A percentile compares a stretch with the other conserved stretches of the same genome.
Evolutionary conservation across 53 echinoderm and acorn worm species (phyloP).

Genomic region (Astropecten irregularis): DNA sequence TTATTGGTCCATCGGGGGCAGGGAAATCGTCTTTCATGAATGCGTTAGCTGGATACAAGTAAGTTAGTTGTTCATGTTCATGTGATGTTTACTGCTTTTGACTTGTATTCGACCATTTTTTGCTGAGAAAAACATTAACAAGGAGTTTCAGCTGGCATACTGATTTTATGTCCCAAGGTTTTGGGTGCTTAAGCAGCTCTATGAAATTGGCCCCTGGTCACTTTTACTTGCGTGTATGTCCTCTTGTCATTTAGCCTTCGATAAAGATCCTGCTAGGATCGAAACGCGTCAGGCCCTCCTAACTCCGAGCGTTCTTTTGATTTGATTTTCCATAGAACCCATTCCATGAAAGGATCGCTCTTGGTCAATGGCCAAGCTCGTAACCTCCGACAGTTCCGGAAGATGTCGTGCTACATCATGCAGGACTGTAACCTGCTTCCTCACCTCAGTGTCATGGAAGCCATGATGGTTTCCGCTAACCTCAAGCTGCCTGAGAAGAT

Average conservation of each 20-base stretch:
- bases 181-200: no score
- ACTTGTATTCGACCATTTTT: no score
- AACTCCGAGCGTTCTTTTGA: no score
- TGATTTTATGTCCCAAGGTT: no score
- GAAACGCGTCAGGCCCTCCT: no score
- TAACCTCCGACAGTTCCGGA: slow-evolving; percentile 80
- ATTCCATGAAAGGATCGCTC: slow-evolving; percentile 75
- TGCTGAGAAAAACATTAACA: no score
- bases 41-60: slow-evolving; percentile 96
- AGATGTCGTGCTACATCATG: slow-evolving; percentile 99
- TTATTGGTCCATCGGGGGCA: slow-evolving; percentile 94
- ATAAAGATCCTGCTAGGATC: not conserved
- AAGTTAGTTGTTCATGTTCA: not conserved
- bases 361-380: slow-evolving; percentile 82
- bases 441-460: slow-evolving; percentile 88
- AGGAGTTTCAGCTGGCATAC: no score
- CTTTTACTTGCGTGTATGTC: no score
- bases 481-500: slow-evolving; percentile 79
- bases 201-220: no score
- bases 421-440: slow-evolving; percentile 91
- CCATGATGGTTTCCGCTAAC: slow-evolving; percentile 94
- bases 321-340: slow-evolving; percentile 51
- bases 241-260: not conserved
- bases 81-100: no score
- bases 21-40: slow-evolving; percentile 99